Base-by-base conservation (phyloP, 1,140 invertebrate species). In the Apocrypta bakeri region DNA sequence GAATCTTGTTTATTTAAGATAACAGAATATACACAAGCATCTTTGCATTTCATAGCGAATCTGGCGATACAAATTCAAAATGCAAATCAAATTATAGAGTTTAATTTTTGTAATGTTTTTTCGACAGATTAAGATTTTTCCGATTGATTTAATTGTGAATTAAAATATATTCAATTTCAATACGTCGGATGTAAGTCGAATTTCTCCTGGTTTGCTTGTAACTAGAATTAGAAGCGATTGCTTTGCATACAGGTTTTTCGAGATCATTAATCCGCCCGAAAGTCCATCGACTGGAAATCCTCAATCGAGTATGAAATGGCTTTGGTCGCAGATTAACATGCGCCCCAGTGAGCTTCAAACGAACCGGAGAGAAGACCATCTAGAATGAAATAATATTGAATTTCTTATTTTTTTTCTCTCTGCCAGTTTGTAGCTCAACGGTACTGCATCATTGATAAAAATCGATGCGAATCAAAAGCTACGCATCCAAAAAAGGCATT, bases 211-310 rank as follows among this genome's bases (percentile, higher is more conserved):
- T 11, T 66, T 17, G n/a, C 31, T 40, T 21, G 56, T 40, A 72
- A 56, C 68, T 63, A 37, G 42, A 72, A 40, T 63, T 69, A 80
- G 78, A 80, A 80, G 78, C 77, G 14, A 79, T 68, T 17, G 77
- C 27, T 29, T 21, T 17, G 17, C 48, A 42, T 79, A 79, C 79
- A 73, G 79, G 79, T 80, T 81, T 69, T 80, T 80, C 73, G 80
- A 69, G 73, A 69, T 76, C 64, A 42, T 81, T 81, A 81, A 76
- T 76, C 63, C 63, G 4, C 63, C 63, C 33, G 72, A 61, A 61
- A 69, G 40, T 29, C 27, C 72, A 42, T 74, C 69, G 33, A 27
- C 14, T 37, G 78, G 42, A 61, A 72, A 79, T 40, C 77, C 27
- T 33, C 77, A 14, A 79, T 63, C 78, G 42, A 24, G 42, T 56